phyloP scores from a whole-genome alignment of 2,888 invertebrate genomes.

The Sinodicranocentrus sp. region DNA sequence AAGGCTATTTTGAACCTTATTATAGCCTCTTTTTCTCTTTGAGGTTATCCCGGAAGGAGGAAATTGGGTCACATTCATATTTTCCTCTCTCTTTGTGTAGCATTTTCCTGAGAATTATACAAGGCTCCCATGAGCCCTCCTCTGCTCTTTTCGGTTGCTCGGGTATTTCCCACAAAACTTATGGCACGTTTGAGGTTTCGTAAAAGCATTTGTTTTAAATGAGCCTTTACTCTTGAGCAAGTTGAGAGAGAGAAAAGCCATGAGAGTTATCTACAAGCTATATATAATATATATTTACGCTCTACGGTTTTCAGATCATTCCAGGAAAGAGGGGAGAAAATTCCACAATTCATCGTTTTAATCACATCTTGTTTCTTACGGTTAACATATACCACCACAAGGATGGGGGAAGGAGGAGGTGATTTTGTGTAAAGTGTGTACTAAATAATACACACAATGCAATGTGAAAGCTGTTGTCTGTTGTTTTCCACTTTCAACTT shows the following conservation, averaged over 20 bases:
- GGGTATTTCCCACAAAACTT: constrained; percentile 30
- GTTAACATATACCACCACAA: background rate
- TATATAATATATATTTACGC: no score
- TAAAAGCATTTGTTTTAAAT: constrained; percentile 33
- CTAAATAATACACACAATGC: background rate
- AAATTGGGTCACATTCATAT: constrained; percentile 26
- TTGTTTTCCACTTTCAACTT: constrained; percentile 13
- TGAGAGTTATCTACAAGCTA: no score
- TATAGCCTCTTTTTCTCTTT: no score
- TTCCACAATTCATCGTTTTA: constrained; percentile 17
- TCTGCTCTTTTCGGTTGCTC: background rate
- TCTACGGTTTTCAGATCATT: no score
- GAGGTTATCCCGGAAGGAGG: constrained; percentile 11
- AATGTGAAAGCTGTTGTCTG: background rate
- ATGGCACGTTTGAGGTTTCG: constrained; percentile 56
- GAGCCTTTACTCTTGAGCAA: no score
- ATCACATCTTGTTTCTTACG: constrained; percentile 17
- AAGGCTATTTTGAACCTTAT: no score
- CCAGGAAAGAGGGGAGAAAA: background rate
- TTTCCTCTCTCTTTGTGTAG: constrained; percentile 7
- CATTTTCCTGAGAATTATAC: constrained; percentile 14
- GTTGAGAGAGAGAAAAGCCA: no score
- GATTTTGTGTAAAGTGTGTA: no score
- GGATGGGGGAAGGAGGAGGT: background rate
- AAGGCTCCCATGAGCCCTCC: constrained; percentile 43